A percentile compares a stretch with the other conserved stretches of the same genome.
Evolutionary conservation across 2,888 invertebrate species (phyloP).

Genomic region (Venustoraphidia nigricollis): DNA sequence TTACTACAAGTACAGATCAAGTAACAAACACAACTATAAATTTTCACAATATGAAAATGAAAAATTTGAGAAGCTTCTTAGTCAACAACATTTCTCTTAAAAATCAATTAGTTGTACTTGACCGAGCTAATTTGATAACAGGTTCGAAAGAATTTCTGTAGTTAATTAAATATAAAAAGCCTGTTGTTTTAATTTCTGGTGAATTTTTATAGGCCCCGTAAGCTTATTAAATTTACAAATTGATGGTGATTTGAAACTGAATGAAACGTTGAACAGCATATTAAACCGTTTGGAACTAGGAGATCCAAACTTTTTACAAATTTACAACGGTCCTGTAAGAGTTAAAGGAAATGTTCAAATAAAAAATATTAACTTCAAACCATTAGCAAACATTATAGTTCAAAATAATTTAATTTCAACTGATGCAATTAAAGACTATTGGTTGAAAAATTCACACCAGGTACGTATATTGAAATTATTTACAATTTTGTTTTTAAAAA

Average conservation of each 20-base stretch:
- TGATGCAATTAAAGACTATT: conserved; percentile 17
- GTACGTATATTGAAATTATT: conserved; percentile 9
- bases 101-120: conserved; percentile 14
- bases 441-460: conserved; percentile 23
- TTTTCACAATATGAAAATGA: conserved; percentile 11
- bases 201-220: conserved; percentile 18
- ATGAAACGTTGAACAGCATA: conserved; percentile 11
- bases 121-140: conserved; percentile 12
- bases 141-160: conserved; percentile 10
- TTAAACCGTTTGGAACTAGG: conserved; percentile 1
- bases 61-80: conserved; percentile 8
- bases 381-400: conserved; percentile 15
- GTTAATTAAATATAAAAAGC: background rate
- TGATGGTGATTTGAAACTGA: conserved; percentile 15
- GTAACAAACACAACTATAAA: conserved; percentile 4
- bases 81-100: conserved; percentile 17
- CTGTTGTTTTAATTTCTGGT: background rate
- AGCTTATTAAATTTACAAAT: conserved; percentile 17
- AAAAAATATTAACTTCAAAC: conserved; percentile 15
- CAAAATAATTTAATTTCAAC: conserved; percentile 15
- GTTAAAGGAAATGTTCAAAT: conserved; percentile 21
- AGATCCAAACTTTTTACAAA: conserved; percentile 21
- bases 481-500: conserved; percentile 20
- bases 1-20: conserved; percentile 8
- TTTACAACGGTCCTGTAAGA: conserved; percentile 21